Evolutionary conservation across 2,797 vertebrate genomes (phyloP).

Genomic region (Ctenosaura bakeri): DNA sequence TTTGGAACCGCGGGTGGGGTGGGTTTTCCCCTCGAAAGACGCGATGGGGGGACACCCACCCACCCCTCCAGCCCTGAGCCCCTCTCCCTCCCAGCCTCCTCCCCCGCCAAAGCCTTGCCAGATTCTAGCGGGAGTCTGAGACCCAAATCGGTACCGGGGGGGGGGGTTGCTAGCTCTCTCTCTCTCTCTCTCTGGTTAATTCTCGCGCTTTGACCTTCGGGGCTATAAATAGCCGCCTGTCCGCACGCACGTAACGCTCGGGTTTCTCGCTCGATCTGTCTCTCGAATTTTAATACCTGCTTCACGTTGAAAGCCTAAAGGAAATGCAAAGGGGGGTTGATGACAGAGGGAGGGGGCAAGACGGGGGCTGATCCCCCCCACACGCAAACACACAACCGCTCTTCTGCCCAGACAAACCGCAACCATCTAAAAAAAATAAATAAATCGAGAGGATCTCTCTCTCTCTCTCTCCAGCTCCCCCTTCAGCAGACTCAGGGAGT

Average conservation of each 20-base stretch:
- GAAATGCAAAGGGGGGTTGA: background rate
- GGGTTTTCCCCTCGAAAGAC: background rate
- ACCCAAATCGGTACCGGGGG: background rate
- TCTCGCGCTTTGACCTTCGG: background rate
- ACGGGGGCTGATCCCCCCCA: too few relatives aligned
- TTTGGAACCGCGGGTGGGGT: background rate
- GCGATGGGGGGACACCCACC: background rate
- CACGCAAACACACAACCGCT: too few relatives aligned
- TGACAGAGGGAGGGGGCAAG: too few relatives aligned
- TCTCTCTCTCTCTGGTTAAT: background rate
- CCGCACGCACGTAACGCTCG: background rate
- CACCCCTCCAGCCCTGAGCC: too few relatives aligned
- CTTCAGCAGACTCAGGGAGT: background rate
- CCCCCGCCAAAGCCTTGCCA: background rate
- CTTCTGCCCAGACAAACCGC: too few relatives aligned
- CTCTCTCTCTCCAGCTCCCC: background rate
- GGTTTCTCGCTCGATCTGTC: background rate
- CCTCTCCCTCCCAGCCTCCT: background rate
- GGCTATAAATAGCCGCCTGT: constrained; percentile 10
- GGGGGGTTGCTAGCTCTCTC: background rate
- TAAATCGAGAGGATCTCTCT: too few relatives aligned
- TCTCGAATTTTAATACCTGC: background rate
- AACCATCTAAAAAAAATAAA: too few relatives aligned
- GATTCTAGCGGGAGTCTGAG: background rate
- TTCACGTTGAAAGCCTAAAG: background rate